Base-by-base conservation (phyloP, 2,113 vertebrate species). In the Xiphophorus maculatus region DNA sequence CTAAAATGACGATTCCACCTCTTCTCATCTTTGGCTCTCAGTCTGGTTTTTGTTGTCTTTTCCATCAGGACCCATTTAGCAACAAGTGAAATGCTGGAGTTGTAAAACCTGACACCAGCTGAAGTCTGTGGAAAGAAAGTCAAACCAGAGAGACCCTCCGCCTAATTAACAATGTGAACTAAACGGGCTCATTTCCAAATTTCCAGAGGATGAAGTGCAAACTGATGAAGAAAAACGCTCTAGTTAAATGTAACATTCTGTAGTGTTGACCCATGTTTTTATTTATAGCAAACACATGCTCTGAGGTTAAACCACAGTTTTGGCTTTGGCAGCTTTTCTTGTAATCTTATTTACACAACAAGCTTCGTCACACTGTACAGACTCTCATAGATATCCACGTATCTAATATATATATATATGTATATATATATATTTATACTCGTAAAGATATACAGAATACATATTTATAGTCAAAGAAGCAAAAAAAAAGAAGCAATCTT, bases 251-350 rank as follows among this genome's bases (percentile, higher is more conserved):
- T 62, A 61, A 82, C 67, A 76, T 84, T 37, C 73, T 81, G 74
- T 90, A 87, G 84, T 91, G 77, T 91, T 42, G 60, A 76, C 44
- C 44, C 66, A 79, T 64, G 60, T 66, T 70, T 66, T 71, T 76
- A 66, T 61, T 72, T 73, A 44, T 64, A 84, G 44, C 29, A 54
- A 79, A 80, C 25, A 58, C 51, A 58, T n/a, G 68, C 80, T 85
- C 84, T 83, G 71, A 87, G 71, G 82, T 82, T 74, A 58, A 79
- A 86, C 77, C 84, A 81, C 60, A 51, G 76, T 87, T 58, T 83
- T 80, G 82, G 81, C 89, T 93, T 91, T 88, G 91, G 88, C 90
- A 93, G 92, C 92, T 83, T 90, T 81, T 89, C 84, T 83, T 75
- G 88, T 80, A 85, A 90, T 68, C 80, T 64, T 85, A 85, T 83